Evolutionary conservation across 2,113 vertebrate species (phyloP).

Genomic region (Dendrocopos noguchii): DNA sequence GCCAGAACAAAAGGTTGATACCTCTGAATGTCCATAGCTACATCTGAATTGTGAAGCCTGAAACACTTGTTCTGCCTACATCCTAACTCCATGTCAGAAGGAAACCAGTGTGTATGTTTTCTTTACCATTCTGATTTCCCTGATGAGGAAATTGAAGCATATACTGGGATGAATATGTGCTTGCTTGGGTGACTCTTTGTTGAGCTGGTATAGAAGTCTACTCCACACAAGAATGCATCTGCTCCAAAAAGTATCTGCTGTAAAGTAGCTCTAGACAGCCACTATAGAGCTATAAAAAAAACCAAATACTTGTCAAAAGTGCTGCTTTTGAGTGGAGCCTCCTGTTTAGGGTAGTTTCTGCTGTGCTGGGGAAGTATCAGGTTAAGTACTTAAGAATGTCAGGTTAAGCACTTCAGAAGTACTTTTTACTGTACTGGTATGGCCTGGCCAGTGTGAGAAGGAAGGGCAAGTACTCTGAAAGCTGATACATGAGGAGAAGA

Average conservation of each 20-base stretch:
- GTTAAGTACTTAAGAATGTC: not conserved
- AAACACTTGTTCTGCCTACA: not conserved
- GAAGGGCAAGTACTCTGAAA: not conserved
- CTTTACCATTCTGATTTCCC: not conserved
- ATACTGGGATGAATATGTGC: not conserved
- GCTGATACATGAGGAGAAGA: not conserved
- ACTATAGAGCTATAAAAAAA: not conserved
- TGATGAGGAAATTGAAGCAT: not conserved
- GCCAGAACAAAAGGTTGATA: not conserved
- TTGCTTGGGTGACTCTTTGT: not conserved
- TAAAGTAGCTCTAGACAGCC: not conserved
- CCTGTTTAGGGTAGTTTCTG: not conserved
- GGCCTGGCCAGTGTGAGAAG: not conserved
- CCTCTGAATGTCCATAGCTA: not conserved
- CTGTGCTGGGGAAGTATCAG: not conserved
- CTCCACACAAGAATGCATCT: not conserved
- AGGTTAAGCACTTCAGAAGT: not conserved
- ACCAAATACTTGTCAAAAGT: not conserved
- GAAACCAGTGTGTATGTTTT: not conserved
- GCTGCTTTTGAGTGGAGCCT: not conserved
- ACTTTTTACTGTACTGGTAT: not conserved
- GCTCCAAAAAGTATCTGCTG: not conserved
- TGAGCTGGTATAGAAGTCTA: not conserved
- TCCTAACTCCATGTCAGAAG: not conserved
- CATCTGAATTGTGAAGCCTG: not conserved